Evolutionary conservation across 2,888 invertebrate genomes (phyloP), one percentile per base, ranked within the genome.

Genomic region (Drosophila mulleri): DNA sequence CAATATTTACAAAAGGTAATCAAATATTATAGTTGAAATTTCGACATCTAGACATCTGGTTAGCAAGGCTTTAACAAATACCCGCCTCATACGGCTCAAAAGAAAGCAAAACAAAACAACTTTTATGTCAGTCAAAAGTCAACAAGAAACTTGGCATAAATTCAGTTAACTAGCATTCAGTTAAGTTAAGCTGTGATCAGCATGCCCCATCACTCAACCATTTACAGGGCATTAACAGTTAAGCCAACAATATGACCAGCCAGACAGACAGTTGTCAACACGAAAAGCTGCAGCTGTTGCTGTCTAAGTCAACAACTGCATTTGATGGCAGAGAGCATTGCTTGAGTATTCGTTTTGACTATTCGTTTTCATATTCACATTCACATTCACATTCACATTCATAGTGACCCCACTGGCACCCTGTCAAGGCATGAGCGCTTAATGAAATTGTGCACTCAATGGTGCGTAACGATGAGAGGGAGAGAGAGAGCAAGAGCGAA

Each of bases 401-500:
- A 35, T 11, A 45, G 66, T 72, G 64, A 32, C 53, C 53, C 41
- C 12, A 6, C 48, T 29, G 23, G 26, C 52, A 62, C 71, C 67
- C 72, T 70, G 70, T n/a, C 64, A 41, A 70, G 72, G 67, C 88
- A 85, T 45, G 48, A 65, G 72, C 76, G 78, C 79, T 72, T 88
- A 89, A 87, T 87, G 86, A 87, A 87, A 87, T 87, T 87, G 86
- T 87, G 86, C 86, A 87, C 77, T 88, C 86, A 87, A 87, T 87
- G 81, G 90, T 88, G 86, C 75, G 90, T 83, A 74, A 83, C 81
- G 90, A 85, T 72, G 90, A 63, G 20, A 14, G 50, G 7, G 8
- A 8, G 3, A 8, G 16, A 23, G 3, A 6, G 23, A 45, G 44
- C n/a, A n/a, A 11, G 16, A 14, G 23, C 9, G 8, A 4, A 35